Base-by-base conservation (phyloP, 2,113 vertebrate genomes). In the Ginglymostoma cirratum region DNA sequence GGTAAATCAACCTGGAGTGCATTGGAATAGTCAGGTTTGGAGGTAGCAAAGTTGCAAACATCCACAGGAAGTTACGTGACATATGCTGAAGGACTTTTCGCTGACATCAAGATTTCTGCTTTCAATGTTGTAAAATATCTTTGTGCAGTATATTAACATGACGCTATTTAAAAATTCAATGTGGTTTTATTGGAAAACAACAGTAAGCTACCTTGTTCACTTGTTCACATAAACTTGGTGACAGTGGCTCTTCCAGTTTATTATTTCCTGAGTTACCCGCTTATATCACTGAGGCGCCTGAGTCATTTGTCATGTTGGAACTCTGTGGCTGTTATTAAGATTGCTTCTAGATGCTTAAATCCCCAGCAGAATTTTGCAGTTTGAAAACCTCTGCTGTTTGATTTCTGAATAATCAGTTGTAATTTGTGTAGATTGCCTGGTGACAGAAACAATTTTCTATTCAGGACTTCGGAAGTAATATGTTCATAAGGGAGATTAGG, bases 271-370 rank as follows among this genome's bases (percentile, higher is more conserved):
- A 92, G 89, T 92, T 66, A 38, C 55, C 4, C 27, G 21, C 61
- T 92, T 92, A 65, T 17, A 92, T 92, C 61, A 66, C 55, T 34
- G 30, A 38, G 89, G 89, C 19, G 15, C 17, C 61, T 66, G 61
- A 15, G 55, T 92, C 89, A 92, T 92, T 92, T 92, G n/a, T 92
- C 89, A 92, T 38, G 89, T 92, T 23, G 61, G 55, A 92, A 38
- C 61, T 92, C 34, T 34, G 12, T 2, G 34, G 34, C 21, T 92
- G 55, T 21, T 92, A 92, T 65, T 92, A 92, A 92, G 55, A 92
- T 92, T 66, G 55, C 89, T 92, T 65, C 17, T 92, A 92, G 89
- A 92, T 92, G 89, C 21, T 92, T 66, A 92, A 83, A 92, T 92
- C 89, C 55, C 89, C 89, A 92, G 89, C 61, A 90, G 87, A 61